Evolutionary conservation across 2,888 invertebrate genomes (phyloP).

Genomic region (Scaptodrosophila latifasciaeformis): DNA sequence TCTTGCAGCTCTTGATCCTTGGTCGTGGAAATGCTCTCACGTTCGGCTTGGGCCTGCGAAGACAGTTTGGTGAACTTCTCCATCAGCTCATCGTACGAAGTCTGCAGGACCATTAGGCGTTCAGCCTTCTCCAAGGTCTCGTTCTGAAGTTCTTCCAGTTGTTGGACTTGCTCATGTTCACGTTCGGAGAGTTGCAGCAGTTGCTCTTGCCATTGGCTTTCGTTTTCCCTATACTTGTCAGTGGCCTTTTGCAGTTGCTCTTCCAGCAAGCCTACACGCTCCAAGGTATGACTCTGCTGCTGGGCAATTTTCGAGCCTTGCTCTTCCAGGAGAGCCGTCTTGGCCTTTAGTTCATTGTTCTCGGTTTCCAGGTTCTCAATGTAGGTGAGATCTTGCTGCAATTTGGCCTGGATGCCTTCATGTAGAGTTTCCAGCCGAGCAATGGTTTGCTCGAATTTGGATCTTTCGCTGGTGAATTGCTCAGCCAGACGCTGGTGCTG

Average conservation of each 20-base stretch:
- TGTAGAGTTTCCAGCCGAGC: constrained; percentile 68
- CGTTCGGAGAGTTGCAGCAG: constrained; percentile 79
- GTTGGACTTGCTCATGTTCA: constrained; percentile 79
- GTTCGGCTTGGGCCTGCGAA: constrained; percentile 75
- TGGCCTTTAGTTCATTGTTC: constrained; percentile 79
- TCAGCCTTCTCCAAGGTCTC: constrained; percentile 77
- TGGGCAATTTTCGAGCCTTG: constrained; percentile 79
- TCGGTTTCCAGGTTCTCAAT: constrained; percentile 84
- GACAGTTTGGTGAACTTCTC: constrained; percentile 74
- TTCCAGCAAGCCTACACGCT: constrained; percentile 79
- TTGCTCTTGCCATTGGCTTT: constrained; percentile 80
- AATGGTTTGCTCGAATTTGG: constrained; percentile 64
- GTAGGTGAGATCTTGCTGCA: constrained; percentile 84
- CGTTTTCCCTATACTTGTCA: constrained; percentile 79
- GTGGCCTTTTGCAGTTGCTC: constrained; percentile 79
- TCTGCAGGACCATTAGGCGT: constrained; percentile 76
- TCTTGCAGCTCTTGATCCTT: constrained; percentile 71
- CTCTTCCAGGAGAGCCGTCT: constrained; percentile 81
- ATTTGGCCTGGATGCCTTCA: constrained; percentile 78
- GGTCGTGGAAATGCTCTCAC: constrained; percentile 66
- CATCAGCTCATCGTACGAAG: constrained; percentile 73
- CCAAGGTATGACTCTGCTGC: constrained; percentile 78
- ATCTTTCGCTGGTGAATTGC: constrained; percentile 56
- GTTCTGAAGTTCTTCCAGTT: constrained; percentile 78
- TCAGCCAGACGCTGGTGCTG: constrained; percentile 50